phyloP scores from a whole-genome alignment of 1,140 invertebrate genomes.

The Rhynchophorus ferrugineus region DNA sequence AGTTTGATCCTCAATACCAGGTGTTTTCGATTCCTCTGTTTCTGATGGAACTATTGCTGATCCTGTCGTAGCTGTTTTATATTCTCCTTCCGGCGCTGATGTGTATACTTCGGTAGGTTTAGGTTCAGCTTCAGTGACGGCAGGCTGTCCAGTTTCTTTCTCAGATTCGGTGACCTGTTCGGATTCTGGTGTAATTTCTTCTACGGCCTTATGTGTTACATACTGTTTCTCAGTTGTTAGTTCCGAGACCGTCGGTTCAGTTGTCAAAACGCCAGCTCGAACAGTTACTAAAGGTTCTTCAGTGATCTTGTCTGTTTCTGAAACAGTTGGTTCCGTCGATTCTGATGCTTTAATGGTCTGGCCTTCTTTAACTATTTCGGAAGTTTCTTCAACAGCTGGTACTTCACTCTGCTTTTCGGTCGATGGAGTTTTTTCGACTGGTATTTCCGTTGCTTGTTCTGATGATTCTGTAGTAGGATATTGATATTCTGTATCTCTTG shows the following conservation, averaged over 20 bases:
- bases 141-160: too few species aligned
- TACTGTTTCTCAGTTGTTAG: not conserved
- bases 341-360: not conserved
- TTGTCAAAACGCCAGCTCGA: not conserved
- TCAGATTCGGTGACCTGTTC: too few species aligned
- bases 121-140: not conserved
- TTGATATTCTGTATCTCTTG: too few species aligned
- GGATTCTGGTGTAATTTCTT: not conserved
- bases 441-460: conserved; percentile 9
- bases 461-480: too few species aligned
- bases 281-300: not conserved
- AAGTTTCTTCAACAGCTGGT: conserved; percentile 5
- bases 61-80: not conserved
- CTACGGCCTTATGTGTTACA: not conserved
- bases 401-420: conserved; percentile 10
- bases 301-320: not conserved
- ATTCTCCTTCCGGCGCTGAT: too few species aligned
- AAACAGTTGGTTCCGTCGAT: not conserved
- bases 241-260: not conserved
- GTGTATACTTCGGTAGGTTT: not conserved
- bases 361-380: conserved; percentile 1
- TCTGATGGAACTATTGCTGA: not conserved
- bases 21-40: not conserved
- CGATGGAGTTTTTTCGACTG: not conserved
- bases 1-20: too few species aligned